Evolutionary conservation across 1,140 invertebrate species (phyloP), one percentile per base, ranked within the genome.

Genomic region (Phortica variegata): DNA sequence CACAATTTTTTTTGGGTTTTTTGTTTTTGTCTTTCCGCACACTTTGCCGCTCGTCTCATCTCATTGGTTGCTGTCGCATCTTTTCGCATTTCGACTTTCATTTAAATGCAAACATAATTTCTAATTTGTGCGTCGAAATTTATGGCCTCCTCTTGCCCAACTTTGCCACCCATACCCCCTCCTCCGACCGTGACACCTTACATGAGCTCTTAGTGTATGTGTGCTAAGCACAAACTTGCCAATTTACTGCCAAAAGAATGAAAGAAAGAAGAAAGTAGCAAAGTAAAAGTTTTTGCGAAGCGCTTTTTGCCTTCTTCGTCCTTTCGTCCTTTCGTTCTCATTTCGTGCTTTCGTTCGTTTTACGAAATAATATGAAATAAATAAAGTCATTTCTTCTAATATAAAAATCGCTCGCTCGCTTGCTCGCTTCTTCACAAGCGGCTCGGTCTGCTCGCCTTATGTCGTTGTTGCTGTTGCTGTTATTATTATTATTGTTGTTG

Each of bases 361-460:
- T 68, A 61, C 57, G 42, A 56, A 41, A 68, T 69, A 69, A n/a
- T 69, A 68, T 60, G 63, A 56, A 68, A 72, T 68, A 72, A 72
- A 72, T 72, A 72, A 72, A 72, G 68, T 58, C 68, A 72, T 72
- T 72, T 68, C 68, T 72, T 72, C 68, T 72, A 72, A 72, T 72
- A 72, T 72, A 71, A 63, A 72, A 72, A 72, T 69, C 69, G 61
- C 63, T 69, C 54, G 59, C 56, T 58, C 56, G 54, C n/a, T n/a
- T n/a, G n/a, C n/a, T n/a, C n/a, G n/a, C n/a, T n/a, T n/a, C n/a
- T n/a, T n/a, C n/a, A n/a, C n/a, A n/a, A n/a, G n/a, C n/a, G n/a
- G n/a, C n/a, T n/a, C n/a, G n/a, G n/a, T n/a, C n/a, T n/a, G n/a
- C n/a, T n/a, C n/a, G n/a, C n/a, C n/a, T n/a, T n/a, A n/a, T n/a